A percentile compares a stretch with the other conserved stretches of the same genome.
phyloP scores from a whole-genome alignment of 2,888 invertebrate genomes.

The Reticulitermes lucifugus region DNA sequence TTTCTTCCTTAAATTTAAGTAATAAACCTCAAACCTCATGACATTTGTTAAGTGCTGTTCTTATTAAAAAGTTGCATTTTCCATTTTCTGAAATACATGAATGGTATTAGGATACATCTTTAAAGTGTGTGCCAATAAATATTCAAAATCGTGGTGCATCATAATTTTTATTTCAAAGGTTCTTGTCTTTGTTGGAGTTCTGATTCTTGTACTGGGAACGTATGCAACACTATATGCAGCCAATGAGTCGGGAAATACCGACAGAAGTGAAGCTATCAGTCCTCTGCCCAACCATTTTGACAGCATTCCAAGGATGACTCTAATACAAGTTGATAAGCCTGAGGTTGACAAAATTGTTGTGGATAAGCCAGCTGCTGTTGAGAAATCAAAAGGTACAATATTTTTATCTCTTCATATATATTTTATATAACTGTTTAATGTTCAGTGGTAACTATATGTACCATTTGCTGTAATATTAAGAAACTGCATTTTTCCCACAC shows the following conservation, averaged over 20 bases:
- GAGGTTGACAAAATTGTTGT: conserved; percentile 1
- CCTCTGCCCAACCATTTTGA: conserved; percentile 7
- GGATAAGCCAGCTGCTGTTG: background rate
- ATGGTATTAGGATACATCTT: too few relatives aligned
- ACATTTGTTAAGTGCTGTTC: too few relatives aligned
- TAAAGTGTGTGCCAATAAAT: too few relatives aligned
- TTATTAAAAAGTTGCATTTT: too few relatives aligned
- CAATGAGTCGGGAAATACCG: conserved; percentile 58
- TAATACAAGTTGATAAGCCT: conserved; percentile 12
- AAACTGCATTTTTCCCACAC: too few relatives aligned
- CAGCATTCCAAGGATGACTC: conserved; percentile 13
- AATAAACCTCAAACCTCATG: too few relatives aligned
- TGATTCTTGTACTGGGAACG: conserved; percentile 90
- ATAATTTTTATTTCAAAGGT: conserved; percentile 66
- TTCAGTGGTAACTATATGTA: too few relatives aligned
- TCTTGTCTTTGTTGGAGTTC: conserved; percentile 83
- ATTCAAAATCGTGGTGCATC: too few relatives aligned
- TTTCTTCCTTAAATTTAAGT: too few relatives aligned
- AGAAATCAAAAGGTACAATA: background rate
- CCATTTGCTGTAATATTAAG: too few relatives aligned
- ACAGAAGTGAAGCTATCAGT: background rate
- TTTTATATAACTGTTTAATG: too few relatives aligned
- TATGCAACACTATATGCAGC: conserved; percentile 73
- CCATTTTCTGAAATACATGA: too few relatives aligned
- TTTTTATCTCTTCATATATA: background rate